These are phyloP conservation scores for Leptobrachium leishanense DNA, from an alignment of 2,113 vertebrate genomes.

Conservation along the genomic window DNA sequence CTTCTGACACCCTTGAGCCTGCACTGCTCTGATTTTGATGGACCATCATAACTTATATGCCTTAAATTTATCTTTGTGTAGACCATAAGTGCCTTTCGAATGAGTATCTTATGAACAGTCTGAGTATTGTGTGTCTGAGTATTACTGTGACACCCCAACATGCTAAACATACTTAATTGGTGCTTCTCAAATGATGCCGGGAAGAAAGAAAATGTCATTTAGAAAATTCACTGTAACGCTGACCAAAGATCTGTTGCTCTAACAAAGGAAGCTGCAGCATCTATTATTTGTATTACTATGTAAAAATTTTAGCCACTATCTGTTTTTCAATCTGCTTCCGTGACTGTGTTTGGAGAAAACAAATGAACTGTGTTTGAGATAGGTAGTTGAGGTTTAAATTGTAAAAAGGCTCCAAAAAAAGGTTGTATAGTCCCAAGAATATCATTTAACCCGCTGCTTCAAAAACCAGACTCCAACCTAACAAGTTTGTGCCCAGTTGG, in stretches of 20 bases:
- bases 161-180: conserved; percentile 12
- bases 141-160: background rate
- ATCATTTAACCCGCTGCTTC: too few species aligned
- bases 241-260: too few species aligned
- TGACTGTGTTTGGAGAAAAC: too few species aligned
- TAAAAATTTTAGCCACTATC: too few species aligned
- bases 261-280: background rate
- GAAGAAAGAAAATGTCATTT: conserved; percentile 8
- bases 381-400: too few species aligned
- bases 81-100: conserved; percentile 9
- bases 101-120: conserved; percentile 5
- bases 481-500: too few species aligned
- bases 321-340: too few species aligned
- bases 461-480: too few species aligned
- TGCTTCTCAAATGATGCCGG: conserved; percentile 14
- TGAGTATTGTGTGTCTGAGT: background rate
- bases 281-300: background rate
- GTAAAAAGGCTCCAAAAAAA: too few species aligned
- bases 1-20: conserved; percentile 36
- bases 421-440: too few species aligned
- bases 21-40: conserved; percentile 54
- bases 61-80: conserved; percentile 25
- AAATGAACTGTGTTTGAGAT: too few species aligned
- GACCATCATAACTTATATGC: conserved; percentile 44
- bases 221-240: background rate